phyloP scores from a whole-genome alignment of 2,113 vertebrate genomes.

The Odocoileus virginianus region DNA sequence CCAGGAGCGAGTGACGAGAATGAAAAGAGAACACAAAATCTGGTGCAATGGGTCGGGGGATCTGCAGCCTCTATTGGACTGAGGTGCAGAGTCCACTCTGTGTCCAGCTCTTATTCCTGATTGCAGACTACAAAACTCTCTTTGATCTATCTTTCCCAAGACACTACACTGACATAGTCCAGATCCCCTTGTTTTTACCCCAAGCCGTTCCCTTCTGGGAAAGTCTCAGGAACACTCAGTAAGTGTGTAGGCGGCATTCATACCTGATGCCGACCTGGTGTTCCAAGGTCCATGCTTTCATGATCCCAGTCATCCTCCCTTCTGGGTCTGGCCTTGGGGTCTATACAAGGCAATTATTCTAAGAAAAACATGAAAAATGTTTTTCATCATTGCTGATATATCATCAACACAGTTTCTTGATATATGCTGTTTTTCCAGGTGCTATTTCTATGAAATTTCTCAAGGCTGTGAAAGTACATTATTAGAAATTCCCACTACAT shows the following conservation, averaged over 20 bases:
- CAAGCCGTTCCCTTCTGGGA: not conserved
- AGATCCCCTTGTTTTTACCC: not conserved
- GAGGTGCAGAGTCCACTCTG: not conserved
- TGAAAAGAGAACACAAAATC: not conserved
- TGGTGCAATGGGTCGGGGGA: not conserved
- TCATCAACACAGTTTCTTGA: not conserved
- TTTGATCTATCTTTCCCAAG: not conserved
- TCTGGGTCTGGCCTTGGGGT: not conserved
- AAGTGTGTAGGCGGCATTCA: not conserved
- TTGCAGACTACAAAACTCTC: not conserved
- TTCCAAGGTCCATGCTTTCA: not conserved
- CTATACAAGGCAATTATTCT: not conserved
- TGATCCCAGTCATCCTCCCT: not conserved
- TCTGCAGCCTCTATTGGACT: not conserved
- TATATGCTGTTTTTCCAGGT: not conserved
- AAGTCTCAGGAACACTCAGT: not conserved
- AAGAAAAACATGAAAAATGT: not conserved
- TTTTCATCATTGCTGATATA: not conserved
- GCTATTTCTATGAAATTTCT: not conserved
- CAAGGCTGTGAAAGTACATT: not conserved
- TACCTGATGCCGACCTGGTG: accelerated
- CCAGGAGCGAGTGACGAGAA: not conserved
- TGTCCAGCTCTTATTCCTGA: not conserved
- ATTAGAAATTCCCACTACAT: not conserved
- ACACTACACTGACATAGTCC: not conserved